Conservation (phyloP, 2,888 invertebrate genomes). For the Dryadula phaetusa region DNA sequence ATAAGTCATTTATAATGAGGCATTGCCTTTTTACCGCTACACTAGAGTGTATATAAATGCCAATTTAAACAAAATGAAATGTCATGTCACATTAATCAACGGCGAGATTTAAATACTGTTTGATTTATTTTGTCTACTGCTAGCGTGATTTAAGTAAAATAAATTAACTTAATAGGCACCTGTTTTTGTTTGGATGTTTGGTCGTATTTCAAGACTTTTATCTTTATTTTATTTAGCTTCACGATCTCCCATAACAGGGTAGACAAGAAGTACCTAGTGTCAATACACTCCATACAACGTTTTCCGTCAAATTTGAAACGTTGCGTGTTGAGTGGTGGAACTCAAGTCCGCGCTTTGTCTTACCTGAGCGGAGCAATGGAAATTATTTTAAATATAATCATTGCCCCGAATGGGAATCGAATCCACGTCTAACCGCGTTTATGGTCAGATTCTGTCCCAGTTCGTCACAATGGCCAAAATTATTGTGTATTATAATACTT, state of each 20-base stretch:
- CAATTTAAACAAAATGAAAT: conserved; percentile 31
- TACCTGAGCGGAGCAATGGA: no score
- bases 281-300: no score
- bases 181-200: conserved; percentile 4
- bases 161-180: conserved; percentile 4
- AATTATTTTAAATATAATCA: no score
- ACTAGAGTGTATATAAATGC: conserved; percentile 10
- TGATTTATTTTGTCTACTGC: conserved; percentile 28
- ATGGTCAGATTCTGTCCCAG: no score
- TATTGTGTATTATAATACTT: no score
- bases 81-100: conserved; percentile 31
- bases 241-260: background rate
- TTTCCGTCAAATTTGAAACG: no score
- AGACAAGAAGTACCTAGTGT: no score
- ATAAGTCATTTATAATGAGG: conserved; percentile 15
- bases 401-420: no score
- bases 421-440: no score
- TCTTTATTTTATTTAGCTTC: background rate
- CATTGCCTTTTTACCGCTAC: conserved; percentile 22
- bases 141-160: conserved; percentile 12
- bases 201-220: background rate
- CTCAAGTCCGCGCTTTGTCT: no score
- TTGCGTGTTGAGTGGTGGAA: no score
- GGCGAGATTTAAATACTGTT: conserved; percentile 30
- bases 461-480: no score